Conservation (phyloP, 2,797 vertebrate species). For the Pseudochaenichthys georgianus region DNA sequence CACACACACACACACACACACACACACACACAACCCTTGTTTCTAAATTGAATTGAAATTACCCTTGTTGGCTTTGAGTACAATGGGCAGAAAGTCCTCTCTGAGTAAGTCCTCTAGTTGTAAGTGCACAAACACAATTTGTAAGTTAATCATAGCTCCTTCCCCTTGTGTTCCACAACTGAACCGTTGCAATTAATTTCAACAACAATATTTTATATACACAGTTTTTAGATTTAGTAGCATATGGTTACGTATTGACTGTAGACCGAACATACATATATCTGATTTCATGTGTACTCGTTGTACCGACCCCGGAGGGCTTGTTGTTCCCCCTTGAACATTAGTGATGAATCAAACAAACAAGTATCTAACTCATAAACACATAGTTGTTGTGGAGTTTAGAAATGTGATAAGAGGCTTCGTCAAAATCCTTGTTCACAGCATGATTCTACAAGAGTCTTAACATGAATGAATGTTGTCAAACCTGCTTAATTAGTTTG, state of each 20-base stretch:
- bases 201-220: neutral
- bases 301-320: neutral
- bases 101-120: slow-evolving; percentile 32
- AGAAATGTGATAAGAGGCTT: neutral
- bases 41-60: slow-evolving; percentile 47
- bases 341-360: slow-evolving; percentile 6
- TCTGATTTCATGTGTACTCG: neutral
- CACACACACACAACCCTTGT: neutral
- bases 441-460: neutral
- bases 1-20: slow-evolving; percentile 5
- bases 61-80: slow-evolving; percentile 43
- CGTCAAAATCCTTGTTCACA: neutral
- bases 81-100: slow-evolving; percentile 24
- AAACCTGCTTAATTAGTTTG: slow-evolving; percentile 5
- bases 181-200: slow-evolving; percentile 37
- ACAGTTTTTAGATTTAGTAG: neutral
- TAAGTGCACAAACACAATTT: slow-evolving; percentile 48
- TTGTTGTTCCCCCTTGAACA: neutral
- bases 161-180: slow-evolving; percentile 8
- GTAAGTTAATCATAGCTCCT: slow-evolving; percentile 33
- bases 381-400: neutral
- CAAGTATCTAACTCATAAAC: neutral
- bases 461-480: neutral
- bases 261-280: neutral
- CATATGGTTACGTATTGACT: slow-evolving; percentile 4